Evolutionary conservation across 1,140 invertebrate genomes (phyloP).

Genomic region (Reticulitermes speratus): DNA sequence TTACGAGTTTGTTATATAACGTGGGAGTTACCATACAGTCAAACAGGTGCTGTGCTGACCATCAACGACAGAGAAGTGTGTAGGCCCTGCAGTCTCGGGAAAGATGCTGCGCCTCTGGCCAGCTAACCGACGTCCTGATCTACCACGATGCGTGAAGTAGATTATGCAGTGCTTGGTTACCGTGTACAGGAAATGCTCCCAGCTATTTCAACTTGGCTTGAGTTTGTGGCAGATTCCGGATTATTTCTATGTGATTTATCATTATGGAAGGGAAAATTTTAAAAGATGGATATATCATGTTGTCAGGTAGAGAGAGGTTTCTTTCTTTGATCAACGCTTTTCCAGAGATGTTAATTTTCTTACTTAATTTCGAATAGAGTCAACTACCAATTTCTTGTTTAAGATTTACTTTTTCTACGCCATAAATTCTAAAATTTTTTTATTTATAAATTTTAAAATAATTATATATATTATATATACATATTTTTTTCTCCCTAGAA

Average conservation of each 20-base stretch:
- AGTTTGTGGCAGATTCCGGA: not conserved
- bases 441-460: too few species aligned
- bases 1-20: slow-evolving; percentile 6
- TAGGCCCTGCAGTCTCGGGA: not conserved
- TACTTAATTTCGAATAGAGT: too few species aligned
- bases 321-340: too few species aligned
- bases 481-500: too few species aligned
- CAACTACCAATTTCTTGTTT: too few species aligned
- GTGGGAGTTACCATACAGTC: slow-evolving; percentile 2
- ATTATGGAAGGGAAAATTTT: not conserved
- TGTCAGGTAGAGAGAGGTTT: too few species aligned
- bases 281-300: too few species aligned
- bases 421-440: too few species aligned
- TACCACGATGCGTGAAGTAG: not conserved
- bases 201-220: not conserved
- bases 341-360: too few species aligned
- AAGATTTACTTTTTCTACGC: too few species aligned
- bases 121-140: not conserved
- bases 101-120: not conserved
- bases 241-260: not conserved
- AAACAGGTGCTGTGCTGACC: slow-evolving; percentile 4
- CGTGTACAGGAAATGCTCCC: not conserved
- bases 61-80: not conserved
- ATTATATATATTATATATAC: too few species aligned
- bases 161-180: not conserved